A percentile compares a stretch with the other conserved stretches of the same genome.
Evolutionary conservation across 1,140 invertebrate genomes (phyloP).

Genomic region (Pristionchus pacificus): DNA sequence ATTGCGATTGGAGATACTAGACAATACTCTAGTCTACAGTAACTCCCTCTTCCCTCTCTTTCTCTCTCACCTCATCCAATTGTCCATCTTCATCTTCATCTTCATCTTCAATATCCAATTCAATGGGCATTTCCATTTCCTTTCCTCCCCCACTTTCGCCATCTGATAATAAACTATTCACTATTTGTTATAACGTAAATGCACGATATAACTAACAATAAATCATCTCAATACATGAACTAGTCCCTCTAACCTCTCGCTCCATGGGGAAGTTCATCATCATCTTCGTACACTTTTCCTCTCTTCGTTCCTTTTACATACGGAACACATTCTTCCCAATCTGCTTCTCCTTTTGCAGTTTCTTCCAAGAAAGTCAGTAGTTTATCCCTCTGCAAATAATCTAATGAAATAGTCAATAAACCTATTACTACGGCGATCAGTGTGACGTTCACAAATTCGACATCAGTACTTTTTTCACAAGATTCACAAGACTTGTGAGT

Average conservation of each 20-base stretch:
- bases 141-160: slow-evolving; percentile 61
- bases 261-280: no score
- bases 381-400: slow-evolving; percentile 70
- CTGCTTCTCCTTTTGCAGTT: slow-evolving; percentile 91
- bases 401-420: no score
- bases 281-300: slow-evolving; percentile 63
- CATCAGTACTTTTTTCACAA: no score
- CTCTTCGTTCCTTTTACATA: slow-evolving; percentile 80
- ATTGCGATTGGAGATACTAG: slow-evolving; percentile 14
- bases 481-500: no score
- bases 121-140: slow-evolving; percentile 58
- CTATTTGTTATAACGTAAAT: no score
- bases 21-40: no score
- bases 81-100: slow-evolving; percentile 48
- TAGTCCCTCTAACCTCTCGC: no score
- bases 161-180: slow-evolving; percentile 2
- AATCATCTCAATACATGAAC: no score
- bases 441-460: no score
- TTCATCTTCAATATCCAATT: slow-evolving; percentile 52
- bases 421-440: no score
- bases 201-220: no score
- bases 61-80: slow-evolving; percentile 7
- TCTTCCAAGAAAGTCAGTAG: slow-evolving; percentile 95
- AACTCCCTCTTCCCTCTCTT: slow-evolving; percentile 1
- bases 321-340: slow-evolving; percentile 89